Percentiles rank a stretch among this genome's conserved stretches.
These are phyloP conservation scores for Ciconia nigra DNA, from an alignment of 2,797 vertebrate species.

Conservation along the genomic window DNA sequence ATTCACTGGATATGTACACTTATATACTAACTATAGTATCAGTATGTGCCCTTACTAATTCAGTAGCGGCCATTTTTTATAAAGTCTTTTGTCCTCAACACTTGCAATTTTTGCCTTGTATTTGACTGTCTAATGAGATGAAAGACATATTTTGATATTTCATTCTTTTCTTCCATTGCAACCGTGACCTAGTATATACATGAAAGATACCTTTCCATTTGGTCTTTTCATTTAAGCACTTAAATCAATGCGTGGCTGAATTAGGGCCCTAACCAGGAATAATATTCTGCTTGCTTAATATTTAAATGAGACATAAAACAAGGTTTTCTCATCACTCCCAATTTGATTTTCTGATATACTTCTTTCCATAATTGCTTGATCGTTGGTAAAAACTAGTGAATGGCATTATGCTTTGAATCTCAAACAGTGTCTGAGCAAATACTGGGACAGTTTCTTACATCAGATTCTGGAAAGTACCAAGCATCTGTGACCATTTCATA, in stretches of 20 bases:
- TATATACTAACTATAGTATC: not conserved
- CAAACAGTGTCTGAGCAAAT: not conserved
- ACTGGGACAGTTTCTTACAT: not conserved
- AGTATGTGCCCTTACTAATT: not conserved
- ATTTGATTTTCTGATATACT: not conserved
- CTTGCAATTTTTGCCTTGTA: not conserved
- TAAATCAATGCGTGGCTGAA: not conserved
- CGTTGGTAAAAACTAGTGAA: not conserved
- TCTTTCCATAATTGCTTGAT: not conserved
- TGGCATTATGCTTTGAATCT: not conserved
- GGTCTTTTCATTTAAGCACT: not conserved
- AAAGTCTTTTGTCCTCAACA: not conserved
- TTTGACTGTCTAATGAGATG: not conserved
- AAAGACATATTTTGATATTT: not conserved
- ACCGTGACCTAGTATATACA: not conserved
- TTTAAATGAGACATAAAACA: not conserved
- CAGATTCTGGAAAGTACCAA: not conserved
- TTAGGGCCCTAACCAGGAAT: not conserved
- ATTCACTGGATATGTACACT: not conserved
- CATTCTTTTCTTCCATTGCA: not conserved
- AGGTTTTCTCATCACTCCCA: not conserved
- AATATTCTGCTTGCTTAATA: not conserved
- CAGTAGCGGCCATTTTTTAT: not conserved
- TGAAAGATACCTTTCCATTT: not conserved
- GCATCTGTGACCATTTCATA: not conserved